A percentile compares a stretch with the other conserved stretches of the same genome.
These are phyloP conservation scores for Monoplex corrugatus DNA, from an alignment of 2,888 invertebrate genomes.

Conservation along the genomic window DNA sequence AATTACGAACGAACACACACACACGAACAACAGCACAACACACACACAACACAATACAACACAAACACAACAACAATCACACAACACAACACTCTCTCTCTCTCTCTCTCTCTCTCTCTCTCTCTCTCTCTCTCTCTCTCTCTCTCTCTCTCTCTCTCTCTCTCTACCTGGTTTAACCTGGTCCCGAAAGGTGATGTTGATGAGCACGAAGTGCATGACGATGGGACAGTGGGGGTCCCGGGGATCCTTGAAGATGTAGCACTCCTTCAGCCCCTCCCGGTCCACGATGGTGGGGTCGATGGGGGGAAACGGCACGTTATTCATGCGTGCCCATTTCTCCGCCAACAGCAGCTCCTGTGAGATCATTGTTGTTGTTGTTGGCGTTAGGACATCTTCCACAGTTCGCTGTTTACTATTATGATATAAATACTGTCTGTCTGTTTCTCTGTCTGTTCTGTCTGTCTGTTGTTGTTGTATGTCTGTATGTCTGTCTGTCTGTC, in stretches of 20 bases:
- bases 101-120: neutral
- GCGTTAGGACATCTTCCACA: too few species aligned
- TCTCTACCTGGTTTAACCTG: slow-evolving; percentile 80
- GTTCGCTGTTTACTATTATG: too few species aligned
- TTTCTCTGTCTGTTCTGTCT: too few species aligned
- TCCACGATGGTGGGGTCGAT: slow-evolving; percentile 80
- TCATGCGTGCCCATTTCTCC: slow-evolving; percentile 82
- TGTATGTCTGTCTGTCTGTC: too few species aligned
- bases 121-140: neutral
- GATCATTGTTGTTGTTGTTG: too few species aligned
- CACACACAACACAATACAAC: too few species aligned
- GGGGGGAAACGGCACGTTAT: slow-evolving; percentile 82
- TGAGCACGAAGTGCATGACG: slow-evolving; percentile 82
- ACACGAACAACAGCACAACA: too few species aligned
- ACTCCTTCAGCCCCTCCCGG: slow-evolving; percentile 81
- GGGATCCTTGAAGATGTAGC: slow-evolving; percentile 82
- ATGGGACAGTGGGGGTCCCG: slow-evolving; percentile 81
- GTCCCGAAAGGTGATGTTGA: slow-evolving; percentile 81
- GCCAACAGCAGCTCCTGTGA: slow-evolving; percentile 81
- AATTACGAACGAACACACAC: too few species aligned
- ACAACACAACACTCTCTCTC: neutral
- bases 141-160: neutral
- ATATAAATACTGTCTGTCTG: too few species aligned
- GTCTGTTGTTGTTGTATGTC: too few species aligned
- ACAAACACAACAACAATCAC: neutral